A percentile compares a stretch with the other conserved stretches of the same genome.
Evolutionary conservation across 2,113 vertebrate genomes (phyloP).

Genomic region (Myotis davidii): DNA sequence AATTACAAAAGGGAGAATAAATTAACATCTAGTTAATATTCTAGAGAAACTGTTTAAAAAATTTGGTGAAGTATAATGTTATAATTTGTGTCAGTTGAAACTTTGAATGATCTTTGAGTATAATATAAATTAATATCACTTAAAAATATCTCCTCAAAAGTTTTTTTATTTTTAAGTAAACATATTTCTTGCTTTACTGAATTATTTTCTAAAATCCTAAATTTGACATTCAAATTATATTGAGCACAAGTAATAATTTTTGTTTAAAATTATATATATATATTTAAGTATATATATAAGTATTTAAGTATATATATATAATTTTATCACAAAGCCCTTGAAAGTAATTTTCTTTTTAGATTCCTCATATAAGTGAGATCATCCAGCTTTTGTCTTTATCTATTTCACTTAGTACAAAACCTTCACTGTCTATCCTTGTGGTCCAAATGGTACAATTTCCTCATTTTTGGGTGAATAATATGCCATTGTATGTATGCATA

Average conservation of each 20-base stretch:
- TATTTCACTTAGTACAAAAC: neutral
- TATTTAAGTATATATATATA: no score
- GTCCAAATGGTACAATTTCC: neutral
- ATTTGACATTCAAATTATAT: conserved; percentile 16
- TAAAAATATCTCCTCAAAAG: conserved; percentile 7
- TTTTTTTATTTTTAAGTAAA: neutral
- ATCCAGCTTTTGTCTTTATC: neutral
- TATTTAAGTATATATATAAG: no score
- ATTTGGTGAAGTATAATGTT: neutral
- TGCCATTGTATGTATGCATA: neutral
- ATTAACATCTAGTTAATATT: conserved; percentile 2
- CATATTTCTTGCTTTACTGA: neutral
- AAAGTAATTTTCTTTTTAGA: neutral
- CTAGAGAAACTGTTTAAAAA: neutral
- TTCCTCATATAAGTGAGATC: neutral
- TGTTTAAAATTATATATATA: neutral
- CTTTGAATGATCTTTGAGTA: neutral
- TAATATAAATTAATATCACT: neutral
- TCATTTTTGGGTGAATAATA: neutral
- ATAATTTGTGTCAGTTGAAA: neutral
- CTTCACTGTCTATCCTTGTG: neutral
- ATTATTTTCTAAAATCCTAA: neutral
- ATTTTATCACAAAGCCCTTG: neutral
- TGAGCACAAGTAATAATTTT: neutral
- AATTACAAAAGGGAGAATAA: neutral